These are phyloP conservation scores for Euphonia xanthogaster DNA, from an alignment of 2,797 vertebrate species.

Conservation along the genomic window DNA sequence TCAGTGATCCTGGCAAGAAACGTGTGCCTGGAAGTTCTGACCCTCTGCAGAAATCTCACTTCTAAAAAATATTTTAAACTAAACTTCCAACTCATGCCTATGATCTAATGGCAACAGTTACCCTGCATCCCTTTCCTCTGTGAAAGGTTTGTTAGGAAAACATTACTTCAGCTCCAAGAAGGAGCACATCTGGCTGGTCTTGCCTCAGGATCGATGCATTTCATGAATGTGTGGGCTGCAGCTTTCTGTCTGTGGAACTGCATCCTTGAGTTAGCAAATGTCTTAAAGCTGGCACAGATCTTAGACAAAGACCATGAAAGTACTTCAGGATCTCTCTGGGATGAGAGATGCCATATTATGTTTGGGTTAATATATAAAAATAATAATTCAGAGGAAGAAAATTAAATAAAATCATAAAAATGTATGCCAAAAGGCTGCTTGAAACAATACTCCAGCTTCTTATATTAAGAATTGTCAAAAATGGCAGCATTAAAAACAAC, in stretches of 20 bases:
- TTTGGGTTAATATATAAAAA: background rate
- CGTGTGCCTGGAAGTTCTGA: background rate
- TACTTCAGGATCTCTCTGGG: background rate
- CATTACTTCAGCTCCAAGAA: background rate
- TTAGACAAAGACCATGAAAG: background rate
- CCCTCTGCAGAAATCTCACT: background rate
- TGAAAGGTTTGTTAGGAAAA: background rate
- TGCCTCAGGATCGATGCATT: background rate
- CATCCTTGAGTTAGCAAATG: background rate
- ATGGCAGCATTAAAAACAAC: background rate
- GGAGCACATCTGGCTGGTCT: background rate
- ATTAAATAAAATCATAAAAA: background rate
- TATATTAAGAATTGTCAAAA: constrained; percentile 11
- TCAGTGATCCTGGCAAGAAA: background rate
- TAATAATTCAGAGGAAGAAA: background rate
- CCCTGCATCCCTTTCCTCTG: background rate
- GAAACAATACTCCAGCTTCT: background rate
- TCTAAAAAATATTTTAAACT: background rate
- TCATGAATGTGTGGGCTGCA: background rate
- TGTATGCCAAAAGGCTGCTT: background rate
- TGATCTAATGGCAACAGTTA: background rate
- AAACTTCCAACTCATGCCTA: background rate
- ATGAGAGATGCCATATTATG: background rate
- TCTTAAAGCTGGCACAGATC: background rate
- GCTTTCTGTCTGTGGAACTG: background rate